Conservation (phyloP, 2,113 vertebrate species). For the Nerophis lumbriciformis region DNA sequence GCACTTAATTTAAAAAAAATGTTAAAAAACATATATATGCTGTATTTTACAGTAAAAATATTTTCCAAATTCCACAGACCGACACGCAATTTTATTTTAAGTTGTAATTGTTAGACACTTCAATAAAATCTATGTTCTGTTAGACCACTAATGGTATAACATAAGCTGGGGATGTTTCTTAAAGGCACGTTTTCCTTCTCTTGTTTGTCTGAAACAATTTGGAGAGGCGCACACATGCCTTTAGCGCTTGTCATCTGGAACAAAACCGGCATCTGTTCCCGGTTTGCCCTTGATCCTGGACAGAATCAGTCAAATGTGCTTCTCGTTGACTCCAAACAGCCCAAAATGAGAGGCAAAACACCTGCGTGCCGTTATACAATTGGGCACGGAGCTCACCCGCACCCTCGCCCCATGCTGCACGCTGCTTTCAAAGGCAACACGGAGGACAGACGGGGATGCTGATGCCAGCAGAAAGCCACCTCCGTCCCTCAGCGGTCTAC, state of each 20-base stretch:
- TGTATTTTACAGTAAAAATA: too few relatives aligned
- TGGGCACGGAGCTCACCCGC: slow-evolving; percentile 12
- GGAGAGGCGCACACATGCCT: not conserved
- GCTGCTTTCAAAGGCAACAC: slow-evolving; percentile 51
- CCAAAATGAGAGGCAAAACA: not conserved
- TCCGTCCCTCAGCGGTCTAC: slow-evolving; percentile 44
- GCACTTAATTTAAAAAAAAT: too few relatives aligned
- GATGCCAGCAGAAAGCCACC: slow-evolving; percentile 56
- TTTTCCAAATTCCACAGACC: too few relatives aligned
- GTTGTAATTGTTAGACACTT: too few relatives aligned
- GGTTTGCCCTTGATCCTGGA: not conserved
- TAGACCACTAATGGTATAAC: too few relatives aligned
- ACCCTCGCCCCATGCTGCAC: slow-evolving; percentile 2
- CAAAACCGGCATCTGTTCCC: not conserved
- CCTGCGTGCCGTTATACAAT: slow-evolving; percentile 8
- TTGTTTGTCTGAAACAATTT: not conserved
- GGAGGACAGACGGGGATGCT: slow-evolving; percentile 58
- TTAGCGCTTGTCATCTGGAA: not conserved
- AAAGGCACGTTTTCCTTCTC: not conserved
- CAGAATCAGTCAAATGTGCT: not conserved
- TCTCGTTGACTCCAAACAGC: slow-evolving; percentile 1
- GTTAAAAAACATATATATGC: too few relatives aligned
- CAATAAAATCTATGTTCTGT: too few relatives aligned
- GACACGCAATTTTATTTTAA: too few relatives aligned
- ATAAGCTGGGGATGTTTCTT: not conserved